Evolutionary conservation across 2,797 vertebrate genomes (phyloP).

Genomic region (Craterocephalus amniculus): DNA sequence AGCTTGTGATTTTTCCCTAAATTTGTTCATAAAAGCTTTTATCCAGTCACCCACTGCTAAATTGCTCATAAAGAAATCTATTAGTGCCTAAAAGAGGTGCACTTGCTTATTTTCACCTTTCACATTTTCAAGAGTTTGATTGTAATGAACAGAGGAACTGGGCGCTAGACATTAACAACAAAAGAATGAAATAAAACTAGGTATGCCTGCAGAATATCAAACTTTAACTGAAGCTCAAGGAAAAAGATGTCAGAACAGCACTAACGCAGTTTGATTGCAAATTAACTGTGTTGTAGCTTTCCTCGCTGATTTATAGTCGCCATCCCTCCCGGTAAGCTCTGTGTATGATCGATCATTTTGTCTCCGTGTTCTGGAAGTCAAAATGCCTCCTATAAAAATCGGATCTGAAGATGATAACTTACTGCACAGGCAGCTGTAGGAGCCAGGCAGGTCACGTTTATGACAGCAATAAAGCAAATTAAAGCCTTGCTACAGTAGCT

Average conservation of each 20-base stretch:
- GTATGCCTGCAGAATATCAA: neutral
- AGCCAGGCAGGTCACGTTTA: slow-evolving; percentile 52
- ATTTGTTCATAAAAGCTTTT: slow-evolving; percentile 1
- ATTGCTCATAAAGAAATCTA: neutral
- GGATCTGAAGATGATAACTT: slow-evolving; percentile 29
- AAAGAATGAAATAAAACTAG: slow-evolving; percentile 16
- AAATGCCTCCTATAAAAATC: slow-evolving; percentile 15
- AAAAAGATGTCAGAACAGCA: slow-evolving; percentile 9
- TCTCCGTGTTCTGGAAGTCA: slow-evolving; percentile 1
- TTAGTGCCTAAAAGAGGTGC: neutral
- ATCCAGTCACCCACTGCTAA: neutral
- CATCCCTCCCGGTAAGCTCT: neutral
- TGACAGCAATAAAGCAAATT: slow-evolving; percentile 63
- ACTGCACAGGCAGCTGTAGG: slow-evolving; percentile 9
- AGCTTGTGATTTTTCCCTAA: neutral
- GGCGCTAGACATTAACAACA: slow-evolving; percentile 17
- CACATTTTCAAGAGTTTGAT: slow-evolving; percentile 1
- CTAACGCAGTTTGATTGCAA: neutral
- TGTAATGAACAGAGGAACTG: slow-evolving; percentile 13
- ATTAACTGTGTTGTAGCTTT: neutral
- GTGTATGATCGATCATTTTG: slow-evolving; percentile 5
- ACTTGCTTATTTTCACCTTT: neutral
- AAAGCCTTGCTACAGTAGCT: slow-evolving; percentile 25
- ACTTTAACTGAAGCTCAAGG: neutral
- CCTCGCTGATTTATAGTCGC: neutral